A percentile compares a stretch with the other conserved stretches of the same genome.
These are phyloP conservation scores for Tringa solitaria DNA, from an alignment of 2,113 vertebrate genomes.

Conservation along the genomic window DNA sequence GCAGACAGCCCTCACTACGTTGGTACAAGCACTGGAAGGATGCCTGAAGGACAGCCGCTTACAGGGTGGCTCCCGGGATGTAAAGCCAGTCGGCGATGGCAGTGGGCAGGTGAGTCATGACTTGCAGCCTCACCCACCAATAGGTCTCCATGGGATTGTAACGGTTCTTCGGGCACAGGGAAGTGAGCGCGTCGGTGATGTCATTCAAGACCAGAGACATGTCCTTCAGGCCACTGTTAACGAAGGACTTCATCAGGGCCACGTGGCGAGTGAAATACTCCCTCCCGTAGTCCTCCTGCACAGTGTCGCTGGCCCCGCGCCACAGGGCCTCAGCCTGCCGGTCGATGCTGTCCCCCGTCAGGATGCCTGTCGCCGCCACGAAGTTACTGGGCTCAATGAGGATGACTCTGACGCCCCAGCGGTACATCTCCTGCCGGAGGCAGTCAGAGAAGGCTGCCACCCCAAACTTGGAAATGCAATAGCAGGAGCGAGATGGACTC, in stretches of 20 bases:
- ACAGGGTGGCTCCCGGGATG: constrained; percentile 50
- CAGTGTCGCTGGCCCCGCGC: constrained; percentile 55
- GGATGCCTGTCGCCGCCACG: constrained; percentile 79
- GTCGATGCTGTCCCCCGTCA: constrained; percentile 70
- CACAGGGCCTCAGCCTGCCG: constrained; percentile 78
- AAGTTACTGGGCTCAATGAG: constrained; percentile 85
- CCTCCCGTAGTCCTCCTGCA: constrained; percentile 81
- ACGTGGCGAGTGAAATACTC: constrained; percentile 73
- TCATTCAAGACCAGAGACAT: constrained; percentile 72
- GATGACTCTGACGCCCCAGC: constrained; percentile 83
- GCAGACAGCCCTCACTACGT: background rate
- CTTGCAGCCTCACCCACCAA: constrained; percentile 83
- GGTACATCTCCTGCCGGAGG: constrained; percentile 87
- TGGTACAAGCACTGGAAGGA: background rate
- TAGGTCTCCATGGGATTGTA: constrained; percentile 83
- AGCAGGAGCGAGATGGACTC: constrained; percentile 77
- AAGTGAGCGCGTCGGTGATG: constrained; percentile 77
- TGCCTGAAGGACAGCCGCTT: background rate
- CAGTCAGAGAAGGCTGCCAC: constrained; percentile 87
- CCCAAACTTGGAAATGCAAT: constrained; percentile 86
- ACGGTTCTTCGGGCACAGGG: constrained; percentile 73
- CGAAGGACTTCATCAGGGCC: constrained; percentile 77
- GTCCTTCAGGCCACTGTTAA: constrained; percentile 75
- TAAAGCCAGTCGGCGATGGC: constrained; percentile 82
- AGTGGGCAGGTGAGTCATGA: constrained; percentile 81